phyloP scores from a whole-genome alignment of 2,113 vertebrate genomes.

The Melanotaenia duboulayi region DNA sequence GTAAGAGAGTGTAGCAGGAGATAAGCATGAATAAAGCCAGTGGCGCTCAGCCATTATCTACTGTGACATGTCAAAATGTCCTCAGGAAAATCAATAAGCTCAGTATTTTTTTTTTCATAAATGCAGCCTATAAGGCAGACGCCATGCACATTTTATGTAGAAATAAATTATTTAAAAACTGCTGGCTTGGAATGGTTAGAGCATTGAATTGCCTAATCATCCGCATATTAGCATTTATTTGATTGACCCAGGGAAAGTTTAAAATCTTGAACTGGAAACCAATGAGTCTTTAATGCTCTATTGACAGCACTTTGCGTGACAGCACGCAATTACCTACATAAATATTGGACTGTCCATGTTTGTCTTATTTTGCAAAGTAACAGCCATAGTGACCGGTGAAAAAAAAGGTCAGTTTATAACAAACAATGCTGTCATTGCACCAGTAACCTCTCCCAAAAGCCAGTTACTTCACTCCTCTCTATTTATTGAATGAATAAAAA shows the following conservation, averaged over 20 bases:
- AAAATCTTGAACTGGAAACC: not conserved
- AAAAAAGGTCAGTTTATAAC: slow-evolving; percentile 4
- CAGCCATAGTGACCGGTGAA: not conserved
- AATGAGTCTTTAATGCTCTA: not conserved
- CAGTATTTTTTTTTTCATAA: not conserved
- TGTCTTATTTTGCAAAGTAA: slow-evolving; percentile 2
- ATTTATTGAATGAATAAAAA: slow-evolving; percentile 53
- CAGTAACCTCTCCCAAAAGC: slow-evolving; percentile 12
- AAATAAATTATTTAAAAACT: not conserved
- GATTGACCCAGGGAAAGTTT: too few relatives aligned
- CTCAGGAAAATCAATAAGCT: not conserved
- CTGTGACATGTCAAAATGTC: slow-evolving; percentile 4
- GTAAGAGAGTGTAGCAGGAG: not conserved
- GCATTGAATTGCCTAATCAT: not conserved
- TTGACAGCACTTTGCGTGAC: too few relatives aligned
- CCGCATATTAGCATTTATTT: not conserved
- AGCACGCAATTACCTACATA: slow-evolving; percentile 4
- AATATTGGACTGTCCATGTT: not conserved
- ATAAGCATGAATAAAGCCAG: not conserved
- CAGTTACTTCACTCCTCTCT: slow-evolving; percentile 15
- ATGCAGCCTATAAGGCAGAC: not conserved
- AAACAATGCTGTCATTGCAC: not conserved
- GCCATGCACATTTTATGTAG: not conserved
- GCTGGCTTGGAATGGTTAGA: not conserved
- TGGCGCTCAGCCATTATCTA: not conserved